Conservation (phyloP, 2,888 invertebrate genomes). For the Pyrochroa serraticornis region DNA sequence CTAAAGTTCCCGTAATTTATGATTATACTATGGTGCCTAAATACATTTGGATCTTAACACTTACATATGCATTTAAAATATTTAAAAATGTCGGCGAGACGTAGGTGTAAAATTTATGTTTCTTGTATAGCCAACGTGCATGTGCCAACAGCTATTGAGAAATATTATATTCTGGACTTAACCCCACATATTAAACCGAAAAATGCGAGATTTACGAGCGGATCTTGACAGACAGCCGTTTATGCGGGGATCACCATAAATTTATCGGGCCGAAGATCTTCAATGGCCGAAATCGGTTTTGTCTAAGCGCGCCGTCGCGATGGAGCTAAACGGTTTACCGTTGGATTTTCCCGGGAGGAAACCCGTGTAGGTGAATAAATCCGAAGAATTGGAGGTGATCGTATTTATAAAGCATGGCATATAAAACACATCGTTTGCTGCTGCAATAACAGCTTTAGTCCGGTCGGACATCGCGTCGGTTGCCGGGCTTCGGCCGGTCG, state of each 20-base stretch:
- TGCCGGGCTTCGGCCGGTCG: constrained; percentile 26
- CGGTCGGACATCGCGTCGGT: constrained; percentile 36
- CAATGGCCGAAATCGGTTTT: constrained; percentile 1
- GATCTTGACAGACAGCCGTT: constrained; percentile 13
- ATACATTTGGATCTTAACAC: constrained; percentile 19
- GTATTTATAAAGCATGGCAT: constrained; percentile 39
- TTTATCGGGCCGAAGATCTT: not conserved
- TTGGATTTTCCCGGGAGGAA: not conserved
- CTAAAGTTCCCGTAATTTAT: constrained; percentile 8
- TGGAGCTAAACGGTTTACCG: too few species aligned
- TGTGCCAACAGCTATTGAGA: constrained; percentile 49
- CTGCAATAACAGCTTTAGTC: constrained; percentile 42
- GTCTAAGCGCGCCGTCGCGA: constrained; percentile 1
- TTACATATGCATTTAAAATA: constrained; percentile 24
- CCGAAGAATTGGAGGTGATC: constrained; percentile 46
- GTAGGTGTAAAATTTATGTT: constrained; percentile 48
- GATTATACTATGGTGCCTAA: constrained; percentile 6
- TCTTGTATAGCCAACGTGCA: constrained; percentile 40
- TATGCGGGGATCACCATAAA: constrained; percentile 16
- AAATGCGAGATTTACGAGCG: constrained; percentile 23
- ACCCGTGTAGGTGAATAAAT: constrained; percentile 33
- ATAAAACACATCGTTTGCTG: constrained; percentile 47
- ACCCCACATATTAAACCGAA: constrained; percentile 40
- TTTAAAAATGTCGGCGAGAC: constrained; percentile 24
- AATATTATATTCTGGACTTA: constrained; percentile 49